These are phyloP conservation scores for Zygaena filipendulae DNA, from an alignment of 2,888 invertebrate genomes.

Conservation along the genomic window DNA sequence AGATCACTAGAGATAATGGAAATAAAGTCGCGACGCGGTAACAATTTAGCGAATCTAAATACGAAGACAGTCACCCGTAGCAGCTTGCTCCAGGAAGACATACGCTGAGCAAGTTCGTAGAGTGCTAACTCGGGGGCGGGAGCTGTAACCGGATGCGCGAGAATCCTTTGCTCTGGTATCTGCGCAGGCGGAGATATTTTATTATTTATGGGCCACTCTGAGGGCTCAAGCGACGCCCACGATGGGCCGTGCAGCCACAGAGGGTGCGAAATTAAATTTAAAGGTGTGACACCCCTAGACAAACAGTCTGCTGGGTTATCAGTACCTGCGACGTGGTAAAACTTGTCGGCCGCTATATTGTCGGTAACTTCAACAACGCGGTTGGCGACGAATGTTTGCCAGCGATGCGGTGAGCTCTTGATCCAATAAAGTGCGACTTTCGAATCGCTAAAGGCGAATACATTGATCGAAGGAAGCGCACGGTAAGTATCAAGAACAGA, in stretches of 20 bases:
- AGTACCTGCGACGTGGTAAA: slow-evolving; percentile 3
- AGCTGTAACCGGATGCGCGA: too few species aligned
- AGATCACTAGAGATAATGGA: too few species aligned
- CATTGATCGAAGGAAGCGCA: slow-evolving; percentile 1
- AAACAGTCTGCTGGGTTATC: slow-evolving; percentile 4
- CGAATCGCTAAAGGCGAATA: slow-evolving; percentile 8
- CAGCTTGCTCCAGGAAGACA: too few species aligned
- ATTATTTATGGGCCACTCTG: too few species aligned
- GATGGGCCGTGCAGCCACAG: slow-evolving; percentile 7
- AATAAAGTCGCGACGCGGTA: too few species aligned
- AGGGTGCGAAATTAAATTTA: slow-evolving; percentile 4
- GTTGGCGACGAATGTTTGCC: slow-evolving; percentile 11
- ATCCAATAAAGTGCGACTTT: slow-evolving; percentile 12
- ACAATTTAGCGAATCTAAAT: too few species aligned
- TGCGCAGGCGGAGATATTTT: too few species aligned
- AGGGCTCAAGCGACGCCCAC: too few species aligned
- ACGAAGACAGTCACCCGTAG: too few species aligned
- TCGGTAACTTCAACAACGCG: slow-evolving; percentile 4
- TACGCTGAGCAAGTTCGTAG: too few species aligned
- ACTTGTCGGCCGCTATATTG: slow-evolving; percentile 3
- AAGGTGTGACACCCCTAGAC: slow-evolving; percentile 4
- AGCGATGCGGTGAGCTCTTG: slow-evolving; percentile 9
- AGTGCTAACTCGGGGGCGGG: too few species aligned
- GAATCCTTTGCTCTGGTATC: too few species aligned
- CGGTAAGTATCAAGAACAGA: slow-evolving; percentile 3